A percentile compares a stretch with the other conserved stretches of the same genome.
Evolutionary conservation across 92 coral and sea anemone genomes (phyloP).

Genomic region (Paragorgia papillata): DNA sequence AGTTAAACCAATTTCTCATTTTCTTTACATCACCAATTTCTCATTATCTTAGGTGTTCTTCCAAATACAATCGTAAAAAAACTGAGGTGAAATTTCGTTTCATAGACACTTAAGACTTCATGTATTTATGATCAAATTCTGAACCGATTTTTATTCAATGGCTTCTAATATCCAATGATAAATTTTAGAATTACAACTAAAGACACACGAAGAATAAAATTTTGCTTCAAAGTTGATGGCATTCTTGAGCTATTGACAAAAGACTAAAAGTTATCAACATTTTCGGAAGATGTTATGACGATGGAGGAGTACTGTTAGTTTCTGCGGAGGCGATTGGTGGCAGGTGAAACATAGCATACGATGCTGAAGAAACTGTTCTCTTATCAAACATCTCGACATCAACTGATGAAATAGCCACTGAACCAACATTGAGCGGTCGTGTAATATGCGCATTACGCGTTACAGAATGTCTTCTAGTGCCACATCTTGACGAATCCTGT

Average conservation of each 20-base stretch:
- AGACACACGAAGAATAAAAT: too few relatives aligned
- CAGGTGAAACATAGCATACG: slow-evolving; percentile 78
- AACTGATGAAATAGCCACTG: slow-evolving; percentile 23
- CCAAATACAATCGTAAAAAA: too few relatives aligned
- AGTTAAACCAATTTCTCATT: too few relatives aligned
- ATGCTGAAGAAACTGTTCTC: slow-evolving; percentile 55
- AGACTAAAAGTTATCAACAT: too few relatives aligned
- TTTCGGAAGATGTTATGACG: too few relatives aligned
- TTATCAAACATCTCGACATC: slow-evolving; percentile 29
- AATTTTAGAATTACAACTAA: background rate
- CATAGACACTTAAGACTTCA: background rate
- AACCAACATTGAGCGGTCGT: background rate
- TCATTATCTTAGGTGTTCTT: too few relatives aligned
- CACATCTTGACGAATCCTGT: background rate
- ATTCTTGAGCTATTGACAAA: too few relatives aligned
- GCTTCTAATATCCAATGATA: background rate
- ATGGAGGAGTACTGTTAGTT: slow-evolving; percentile 31
- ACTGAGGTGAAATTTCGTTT: too few relatives aligned
- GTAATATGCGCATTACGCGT: background rate
- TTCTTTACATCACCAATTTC: too few relatives aligned
- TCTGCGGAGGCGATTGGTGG: slow-evolving; percentile 78
- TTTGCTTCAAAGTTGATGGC: too few relatives aligned
- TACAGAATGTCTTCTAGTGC: background rate
- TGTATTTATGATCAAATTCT: background rate
- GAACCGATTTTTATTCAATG: background rate